Evolutionary conservation across 2,797 vertebrate species (phyloP).

Genomic region (Rhabdomys pumilio): DNA sequence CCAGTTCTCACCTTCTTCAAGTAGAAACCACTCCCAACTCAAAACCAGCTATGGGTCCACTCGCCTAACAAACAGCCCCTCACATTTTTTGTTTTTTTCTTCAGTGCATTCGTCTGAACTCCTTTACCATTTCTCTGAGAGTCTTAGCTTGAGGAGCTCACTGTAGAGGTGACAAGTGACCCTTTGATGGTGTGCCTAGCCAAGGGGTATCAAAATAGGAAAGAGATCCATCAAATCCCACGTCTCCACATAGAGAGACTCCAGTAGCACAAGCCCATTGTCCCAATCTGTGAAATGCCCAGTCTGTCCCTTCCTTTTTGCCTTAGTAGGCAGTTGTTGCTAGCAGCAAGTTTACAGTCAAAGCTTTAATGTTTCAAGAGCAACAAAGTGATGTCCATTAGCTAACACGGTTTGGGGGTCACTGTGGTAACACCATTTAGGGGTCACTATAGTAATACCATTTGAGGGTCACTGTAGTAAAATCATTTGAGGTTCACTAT

Average conservation of each 20-base stretch:
- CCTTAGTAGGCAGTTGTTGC: neutral
- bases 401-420: neutral
- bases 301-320: neutral
- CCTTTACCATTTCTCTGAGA: conserved; percentile 47
- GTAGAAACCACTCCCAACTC: conserved; percentile 39
- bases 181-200: neutral
- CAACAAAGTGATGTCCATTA: neutral
- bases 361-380: neutral
- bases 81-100: neutral
- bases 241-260: neutral
- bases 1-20: neutral
- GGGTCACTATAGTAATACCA: too few species aligned
- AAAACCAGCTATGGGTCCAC: neutral
- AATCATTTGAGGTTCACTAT: neutral
- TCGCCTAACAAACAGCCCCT: neutral
- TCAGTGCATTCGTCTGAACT: conserved; percentile 46
- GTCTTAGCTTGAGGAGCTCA: neutral
- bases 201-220: neutral
- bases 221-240: accelerated
- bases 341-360: neutral
- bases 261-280: neutral
- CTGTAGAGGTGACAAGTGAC: neutral
- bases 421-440: neutral
- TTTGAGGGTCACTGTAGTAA: neutral
- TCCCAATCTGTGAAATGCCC: neutral